Conservation (phyloP, 2,113 vertebrate species). For the Speoplatyrhinus poulsoni region DNA sequence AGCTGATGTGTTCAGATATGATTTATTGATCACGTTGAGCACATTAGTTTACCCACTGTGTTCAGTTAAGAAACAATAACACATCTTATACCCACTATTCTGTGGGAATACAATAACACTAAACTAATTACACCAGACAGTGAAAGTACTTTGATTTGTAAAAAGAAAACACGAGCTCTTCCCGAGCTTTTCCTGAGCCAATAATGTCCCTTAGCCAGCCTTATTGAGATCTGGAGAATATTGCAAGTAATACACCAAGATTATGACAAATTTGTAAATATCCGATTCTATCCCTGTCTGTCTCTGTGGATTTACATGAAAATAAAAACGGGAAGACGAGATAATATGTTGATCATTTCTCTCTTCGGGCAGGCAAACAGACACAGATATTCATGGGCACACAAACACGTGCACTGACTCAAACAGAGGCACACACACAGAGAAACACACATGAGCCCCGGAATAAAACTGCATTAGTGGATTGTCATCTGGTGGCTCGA, state of each 20-base stretch:
- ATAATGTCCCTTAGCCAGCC: constrained; percentile 13
- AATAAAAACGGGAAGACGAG: constrained; percentile 22
- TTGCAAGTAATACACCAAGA: constrained; percentile 41
- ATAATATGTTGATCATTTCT: not conserved
- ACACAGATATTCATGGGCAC: not conserved
- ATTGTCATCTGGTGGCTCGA: not conserved
- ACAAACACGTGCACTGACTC: constrained; percentile 3
- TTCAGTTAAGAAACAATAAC: constrained; percentile 75
- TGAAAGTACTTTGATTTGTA: constrained; percentile 60
- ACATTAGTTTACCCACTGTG: constrained; percentile 71
- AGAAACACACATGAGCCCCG: not conserved
- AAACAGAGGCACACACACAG: not conserved
- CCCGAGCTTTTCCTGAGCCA: constrained; percentile 1
- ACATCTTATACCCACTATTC: constrained; percentile 68
- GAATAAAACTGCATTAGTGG: not conserved
- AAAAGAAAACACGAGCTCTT: constrained; percentile 12
- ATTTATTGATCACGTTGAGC: constrained; percentile 73
- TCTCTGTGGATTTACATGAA: constrained; percentile 14
- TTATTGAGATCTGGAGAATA: constrained; percentile 36
- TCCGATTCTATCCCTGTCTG: constrained; percentile 30
- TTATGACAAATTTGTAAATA: constrained; percentile 52
- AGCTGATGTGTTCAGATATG: constrained; percentile 72
- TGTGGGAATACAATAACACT: constrained; percentile 68
- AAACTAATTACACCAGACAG: constrained; percentile 70
- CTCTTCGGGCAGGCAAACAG: not conserved